Percentiles rank a stretch among this genome's conserved stretches.
phyloP scores from a whole-genome alignment of 2,797 vertebrate genomes.

The Artibeus lituratus region DNA sequence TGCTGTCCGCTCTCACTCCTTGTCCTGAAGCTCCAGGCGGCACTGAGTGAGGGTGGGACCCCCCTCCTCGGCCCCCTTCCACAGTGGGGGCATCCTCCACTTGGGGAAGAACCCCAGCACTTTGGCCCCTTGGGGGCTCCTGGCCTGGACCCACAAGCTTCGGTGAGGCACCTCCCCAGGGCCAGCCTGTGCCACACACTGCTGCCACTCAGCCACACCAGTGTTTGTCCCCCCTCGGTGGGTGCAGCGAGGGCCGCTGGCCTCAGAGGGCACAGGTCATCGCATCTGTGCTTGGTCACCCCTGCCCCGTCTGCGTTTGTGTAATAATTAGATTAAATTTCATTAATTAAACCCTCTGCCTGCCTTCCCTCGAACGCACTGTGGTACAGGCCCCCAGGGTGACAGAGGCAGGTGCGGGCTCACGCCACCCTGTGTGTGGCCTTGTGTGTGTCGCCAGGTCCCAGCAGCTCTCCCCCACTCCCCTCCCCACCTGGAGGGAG shows the following conservation, averaged over 20 bases:
- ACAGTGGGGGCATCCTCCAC: rapidly evolving
- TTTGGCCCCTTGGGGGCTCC: background rate
- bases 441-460: background rate
- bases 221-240: constrained; percentile 1
- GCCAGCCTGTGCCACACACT: background rate
- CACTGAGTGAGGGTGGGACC: background rate
- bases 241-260: rapidly evolving
- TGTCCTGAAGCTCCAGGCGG: background rate
- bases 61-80: background rate
- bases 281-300: background rate
- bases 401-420: background rate
- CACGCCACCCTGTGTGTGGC: background rate
- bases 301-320: background rate
- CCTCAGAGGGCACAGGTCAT: background rate
- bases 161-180: background rate
- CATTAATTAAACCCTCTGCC: background rate
- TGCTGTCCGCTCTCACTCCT: background rate
- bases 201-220: background rate
- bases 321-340: constrained; percentile 43
- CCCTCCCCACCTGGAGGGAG: background rate
- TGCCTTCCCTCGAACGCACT: background rate
- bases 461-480: background rate
- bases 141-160: background rate
- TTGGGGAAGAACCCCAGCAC: rapidly evolving
- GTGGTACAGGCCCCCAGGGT: rapidly evolving